Evolutionary conservation across 1,140 invertebrate genomes (phyloP).

Genomic region (Neomicropteryx cornuta): DNA sequence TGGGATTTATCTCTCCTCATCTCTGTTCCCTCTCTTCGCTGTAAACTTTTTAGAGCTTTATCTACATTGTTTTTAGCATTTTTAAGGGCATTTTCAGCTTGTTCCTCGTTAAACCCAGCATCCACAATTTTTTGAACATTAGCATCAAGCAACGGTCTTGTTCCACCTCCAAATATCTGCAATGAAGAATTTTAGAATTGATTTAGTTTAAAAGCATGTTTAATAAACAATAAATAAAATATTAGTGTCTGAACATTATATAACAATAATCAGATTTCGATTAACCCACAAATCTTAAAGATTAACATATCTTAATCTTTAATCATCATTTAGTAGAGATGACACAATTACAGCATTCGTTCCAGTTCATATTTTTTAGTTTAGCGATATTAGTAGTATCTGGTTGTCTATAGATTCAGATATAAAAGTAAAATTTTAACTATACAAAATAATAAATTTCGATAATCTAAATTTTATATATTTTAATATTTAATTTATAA

Average conservation of each 20-base stretch:
- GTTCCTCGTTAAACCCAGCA: conserved; percentile 65
- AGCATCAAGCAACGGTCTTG: conserved; percentile 59
- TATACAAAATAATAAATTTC: no score
- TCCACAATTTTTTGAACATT: conserved; percentile 73
- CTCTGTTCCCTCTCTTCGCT: conserved; percentile 41
- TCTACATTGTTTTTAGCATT: conserved; percentile 63
- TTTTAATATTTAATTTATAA: no score
- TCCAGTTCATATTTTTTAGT: no score
- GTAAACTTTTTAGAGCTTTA: conserved; percentile 55
- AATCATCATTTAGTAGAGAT: no score
- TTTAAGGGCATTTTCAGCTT: conserved; percentile 62
- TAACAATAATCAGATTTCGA: conserved; percentile 8
- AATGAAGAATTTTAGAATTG: conserved; percentile 5
- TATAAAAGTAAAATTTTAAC: neutral
- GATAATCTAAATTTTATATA: no score
- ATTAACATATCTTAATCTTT: no score
- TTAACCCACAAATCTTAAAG: conserved; percentile 19
- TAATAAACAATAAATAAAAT: conserved; percentile 10
- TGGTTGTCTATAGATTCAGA: neutral
- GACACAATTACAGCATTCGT: no score
- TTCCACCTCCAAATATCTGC: conserved; percentile 55
- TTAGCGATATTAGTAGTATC: no score
- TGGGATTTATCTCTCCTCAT: conserved; percentile 29
- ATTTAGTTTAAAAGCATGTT: conserved; percentile 7
- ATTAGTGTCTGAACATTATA: no score